Conservation (phyloP, 35 echinoderm and acorn worm species). For the Ophiothrix spiculata region DNA sequence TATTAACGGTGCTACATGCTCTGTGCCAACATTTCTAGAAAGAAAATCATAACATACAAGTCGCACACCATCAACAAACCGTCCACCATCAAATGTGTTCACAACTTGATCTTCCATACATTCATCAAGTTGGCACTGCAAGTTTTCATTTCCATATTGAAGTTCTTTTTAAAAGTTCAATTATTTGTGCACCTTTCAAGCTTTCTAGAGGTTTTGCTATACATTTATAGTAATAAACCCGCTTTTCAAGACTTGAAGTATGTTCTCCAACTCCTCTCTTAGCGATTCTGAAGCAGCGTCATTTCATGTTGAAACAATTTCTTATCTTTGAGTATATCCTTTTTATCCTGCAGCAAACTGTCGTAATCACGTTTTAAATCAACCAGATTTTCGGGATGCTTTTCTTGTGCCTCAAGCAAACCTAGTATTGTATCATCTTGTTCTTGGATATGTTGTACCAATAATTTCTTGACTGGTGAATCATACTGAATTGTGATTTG, state of each 20-base stretch:
- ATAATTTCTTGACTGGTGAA: no score
- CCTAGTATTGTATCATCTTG: no score
- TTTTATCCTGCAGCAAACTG: no score
- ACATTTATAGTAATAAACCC: background rate
- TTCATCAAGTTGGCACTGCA: background rate
- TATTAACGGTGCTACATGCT: background rate
- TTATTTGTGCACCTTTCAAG: background rate
- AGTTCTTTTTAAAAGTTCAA: background rate
- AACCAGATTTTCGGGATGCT: no score
- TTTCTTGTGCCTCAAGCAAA: no score
- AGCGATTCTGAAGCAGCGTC: background rate
- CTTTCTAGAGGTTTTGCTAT: background rate
- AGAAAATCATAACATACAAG: background rate
- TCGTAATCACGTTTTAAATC: no score
- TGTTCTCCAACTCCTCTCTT: background rate
- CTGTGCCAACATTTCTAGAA: background rate
- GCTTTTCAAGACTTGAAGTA: background rate
- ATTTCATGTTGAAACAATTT: background rate
- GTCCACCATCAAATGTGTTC: background rate
- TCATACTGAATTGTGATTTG: no score
- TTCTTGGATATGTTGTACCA: no score
- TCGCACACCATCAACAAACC: background rate
- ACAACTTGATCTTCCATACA: background rate
- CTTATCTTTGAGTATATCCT: no score
- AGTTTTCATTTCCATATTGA: background rate